Percentiles rank a stretch among this genome's conserved stretches.
These are phyloP conservation scores for Platynereis dumerilii DNA, from an alignment of 2,888 invertebrate genomes.

Conservation along the genomic window DNA sequence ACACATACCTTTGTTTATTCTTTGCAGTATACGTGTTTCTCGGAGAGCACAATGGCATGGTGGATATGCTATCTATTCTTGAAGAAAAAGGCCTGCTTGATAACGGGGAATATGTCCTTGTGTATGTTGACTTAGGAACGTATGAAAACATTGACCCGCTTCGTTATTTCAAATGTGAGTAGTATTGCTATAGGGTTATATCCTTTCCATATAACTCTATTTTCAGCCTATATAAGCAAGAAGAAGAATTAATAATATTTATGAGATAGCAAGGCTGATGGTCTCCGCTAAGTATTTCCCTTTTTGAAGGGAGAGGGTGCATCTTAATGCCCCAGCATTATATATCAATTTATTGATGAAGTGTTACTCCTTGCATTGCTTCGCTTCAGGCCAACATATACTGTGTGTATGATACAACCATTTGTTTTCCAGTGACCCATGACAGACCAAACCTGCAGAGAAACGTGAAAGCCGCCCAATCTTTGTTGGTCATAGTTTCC, in stretches of 20 bases:
- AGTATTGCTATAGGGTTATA: background rate
- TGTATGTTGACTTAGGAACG: conserved; percentile 87
- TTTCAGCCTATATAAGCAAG: background rate
- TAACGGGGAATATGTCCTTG: conserved; percentile 83
- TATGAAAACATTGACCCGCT: conserved; percentile 65
- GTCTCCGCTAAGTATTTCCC: background rate
- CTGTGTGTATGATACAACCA: too few relatives aligned
- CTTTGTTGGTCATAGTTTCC: conserved; percentile 86
- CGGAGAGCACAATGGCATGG: conserved; percentile 85
- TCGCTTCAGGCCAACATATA: too few relatives aligned
- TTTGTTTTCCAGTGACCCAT: conserved; percentile 40
- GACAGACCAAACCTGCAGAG: conserved; percentile 42
- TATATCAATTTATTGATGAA: too few relatives aligned
- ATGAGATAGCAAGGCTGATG: background rate
- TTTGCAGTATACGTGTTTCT: conserved; percentile 90
- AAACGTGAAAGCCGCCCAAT: conserved; percentile 70
- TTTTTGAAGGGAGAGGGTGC: too few relatives aligned
- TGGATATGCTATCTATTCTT: conserved; percentile 82
- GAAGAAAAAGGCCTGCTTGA: conserved; percentile 77
- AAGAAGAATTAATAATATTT: background rate
- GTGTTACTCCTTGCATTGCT: too few relatives aligned
- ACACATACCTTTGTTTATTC: conserved; percentile 8
- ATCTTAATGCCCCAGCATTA: too few relatives aligned
- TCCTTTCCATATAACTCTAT: too few relatives aligned
- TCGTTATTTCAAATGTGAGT: conserved; percentile 57